Conservation (phyloP, 2,888 invertebrate genomes). For the Anthoptus insignis region DNA sequence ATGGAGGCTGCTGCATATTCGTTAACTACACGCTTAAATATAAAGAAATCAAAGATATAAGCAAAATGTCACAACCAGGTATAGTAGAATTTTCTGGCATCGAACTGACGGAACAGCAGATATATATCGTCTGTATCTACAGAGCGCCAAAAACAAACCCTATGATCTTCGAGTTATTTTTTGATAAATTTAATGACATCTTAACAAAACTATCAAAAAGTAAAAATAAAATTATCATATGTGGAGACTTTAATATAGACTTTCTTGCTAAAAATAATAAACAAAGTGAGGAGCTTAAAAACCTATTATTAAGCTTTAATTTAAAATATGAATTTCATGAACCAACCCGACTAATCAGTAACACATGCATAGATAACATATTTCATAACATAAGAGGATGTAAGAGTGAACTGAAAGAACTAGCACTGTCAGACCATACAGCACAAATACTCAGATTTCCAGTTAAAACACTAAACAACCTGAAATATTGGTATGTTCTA, state of each 20-base stretch:
- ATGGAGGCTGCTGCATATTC: conserved; percentile 11
- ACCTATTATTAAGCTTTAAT: neutral
- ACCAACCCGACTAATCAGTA: neutral
- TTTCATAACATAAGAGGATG: neutral
- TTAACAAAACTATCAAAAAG: too few relatives aligned
- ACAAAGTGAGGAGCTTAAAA: neutral
- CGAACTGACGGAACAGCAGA: too few relatives aligned
- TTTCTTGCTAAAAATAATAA: neutral
- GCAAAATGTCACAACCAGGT: too few relatives aligned
- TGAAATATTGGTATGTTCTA: neutral
- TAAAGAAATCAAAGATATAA: too few relatives aligned
- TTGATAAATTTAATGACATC: too few relatives aligned
- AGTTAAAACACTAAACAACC: neutral
- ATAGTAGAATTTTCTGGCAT: too few relatives aligned
- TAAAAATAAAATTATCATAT: too few relatives aligned
- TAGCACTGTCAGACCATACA: neutral
- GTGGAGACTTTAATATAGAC: too few relatives aligned
- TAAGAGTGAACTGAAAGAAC: neutral
- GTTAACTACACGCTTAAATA: neutral
- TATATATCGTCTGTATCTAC: too few relatives aligned
- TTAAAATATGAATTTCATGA: neutral
- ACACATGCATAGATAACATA: neutral
- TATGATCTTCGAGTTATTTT: too few relatives aligned
- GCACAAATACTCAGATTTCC: neutral
- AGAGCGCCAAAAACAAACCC: too few relatives aligned